A percentile compares a stretch with the other conserved stretches of the same genome.
phyloP scores from a whole-genome alignment of 2,888 invertebrate genomes.

The Luperina nickerlii region DNA sequence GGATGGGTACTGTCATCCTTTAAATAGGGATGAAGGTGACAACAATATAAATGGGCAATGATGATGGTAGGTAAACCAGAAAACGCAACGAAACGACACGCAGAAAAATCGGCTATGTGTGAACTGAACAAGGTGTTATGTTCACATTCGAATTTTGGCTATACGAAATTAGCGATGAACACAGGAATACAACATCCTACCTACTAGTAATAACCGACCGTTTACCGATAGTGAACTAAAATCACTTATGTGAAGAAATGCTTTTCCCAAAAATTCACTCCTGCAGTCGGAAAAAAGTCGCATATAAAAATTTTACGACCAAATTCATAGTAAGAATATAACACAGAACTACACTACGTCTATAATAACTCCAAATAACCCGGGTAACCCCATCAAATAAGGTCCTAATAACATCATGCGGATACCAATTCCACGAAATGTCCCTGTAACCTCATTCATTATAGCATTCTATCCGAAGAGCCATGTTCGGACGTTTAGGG shows the following conservation, averaged over 20 bases:
- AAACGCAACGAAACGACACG: too few relatives aligned
- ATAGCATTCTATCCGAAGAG: conserved; percentile 35
- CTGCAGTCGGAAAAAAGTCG: neutral
- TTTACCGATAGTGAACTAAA: neutral
- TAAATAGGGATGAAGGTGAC: neutral
- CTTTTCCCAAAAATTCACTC: neutral
- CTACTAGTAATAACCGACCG: neutral
- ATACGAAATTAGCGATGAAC: neutral
- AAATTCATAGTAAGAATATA: neutral
- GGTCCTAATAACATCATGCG: conserved; percentile 43
- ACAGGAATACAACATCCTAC: neutral
- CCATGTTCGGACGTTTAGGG: conserved; percentile 24
- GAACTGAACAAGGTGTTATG: neutral
- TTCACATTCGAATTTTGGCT: neutral
- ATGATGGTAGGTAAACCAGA: neutral
- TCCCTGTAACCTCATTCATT: conserved; percentile 43
- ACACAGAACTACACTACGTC: conserved; percentile 5
- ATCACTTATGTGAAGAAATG: neutral
- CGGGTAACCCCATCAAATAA: conserved; percentile 41
- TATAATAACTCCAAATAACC: conserved; percentile 29
- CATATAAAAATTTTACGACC: neutral
- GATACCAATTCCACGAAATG: conserved; percentile 46
- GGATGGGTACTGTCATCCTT: neutral
- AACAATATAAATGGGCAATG: neutral
- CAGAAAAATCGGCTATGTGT: neutral